Conservation (phyloP, 2,113 vertebrate species). For the Oophaga pumilio region DNA sequence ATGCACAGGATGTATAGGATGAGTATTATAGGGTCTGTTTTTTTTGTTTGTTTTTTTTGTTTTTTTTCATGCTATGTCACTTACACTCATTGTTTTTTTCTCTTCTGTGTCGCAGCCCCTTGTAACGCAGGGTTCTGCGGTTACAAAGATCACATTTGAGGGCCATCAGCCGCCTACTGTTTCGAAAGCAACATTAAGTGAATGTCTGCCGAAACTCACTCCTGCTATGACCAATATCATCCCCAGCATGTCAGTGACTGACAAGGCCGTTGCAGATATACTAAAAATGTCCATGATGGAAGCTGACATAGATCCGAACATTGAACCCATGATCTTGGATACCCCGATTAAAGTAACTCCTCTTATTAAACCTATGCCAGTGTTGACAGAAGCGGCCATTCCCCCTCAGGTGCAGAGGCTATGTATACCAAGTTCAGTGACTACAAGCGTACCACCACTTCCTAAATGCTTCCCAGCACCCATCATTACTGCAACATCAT, state of each 20-base stretch:
- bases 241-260: slow-evolving; percentile 69
- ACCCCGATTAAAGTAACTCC: slow-evolving; percentile 81
- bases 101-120: slow-evolving; percentile 83
- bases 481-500: slow-evolving; percentile 23
- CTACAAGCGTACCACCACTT: slow-evolving; percentile 66
- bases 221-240: slow-evolving; percentile 75
- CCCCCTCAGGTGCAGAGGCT: slow-evolving; percentile 72
- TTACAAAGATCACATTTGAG: slow-evolving; percentile 94
- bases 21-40: not conserved
- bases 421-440: slow-evolving; percentile 61
- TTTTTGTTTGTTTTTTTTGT: not conserved
- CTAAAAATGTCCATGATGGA: slow-evolving; percentile 98
- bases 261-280: slow-evolving; percentile 89
- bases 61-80: not conserved
- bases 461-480: slow-evolving; percentile 55
- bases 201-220: slow-evolving; percentile 73
- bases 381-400: slow-evolving; percentile 68
- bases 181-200: slow-evolving; percentile 79
- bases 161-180: slow-evolving; percentile 78
- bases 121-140: slow-evolving; percentile 89
- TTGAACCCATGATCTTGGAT: slow-evolving; percentile 85
- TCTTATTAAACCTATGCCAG: slow-evolving; percentile 71
- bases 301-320: slow-evolving; percentile 88
- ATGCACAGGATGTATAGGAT: not conserved
- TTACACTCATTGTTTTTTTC: slow-evolving; percentile 62